These are phyloP conservation scores for Dolomedes plantarius DNA, from an alignment of 2,888 invertebrate species.

Conservation along the genomic window DNA sequence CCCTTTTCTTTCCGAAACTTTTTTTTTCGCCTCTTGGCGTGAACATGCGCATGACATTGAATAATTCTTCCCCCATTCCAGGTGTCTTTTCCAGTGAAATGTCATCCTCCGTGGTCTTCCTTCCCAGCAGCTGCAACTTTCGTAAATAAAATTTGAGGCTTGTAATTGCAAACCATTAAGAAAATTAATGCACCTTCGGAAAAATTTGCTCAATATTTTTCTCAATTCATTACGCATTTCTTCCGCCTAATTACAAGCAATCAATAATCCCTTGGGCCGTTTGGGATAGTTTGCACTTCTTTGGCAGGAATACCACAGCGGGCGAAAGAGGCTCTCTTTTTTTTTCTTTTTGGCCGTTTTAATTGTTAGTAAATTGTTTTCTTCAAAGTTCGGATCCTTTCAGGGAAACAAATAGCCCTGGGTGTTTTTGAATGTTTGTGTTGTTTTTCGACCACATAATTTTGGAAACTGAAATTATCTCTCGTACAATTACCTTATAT, in stretches of 20 bases:
- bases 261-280: not conserved
- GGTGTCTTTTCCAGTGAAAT: not conserved
- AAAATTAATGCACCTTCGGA: not conserved
- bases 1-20: not conserved
- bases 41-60: not conserved
- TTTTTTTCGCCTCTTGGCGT: not conserved
- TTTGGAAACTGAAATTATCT: too few species aligned
- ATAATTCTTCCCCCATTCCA: not conserved
- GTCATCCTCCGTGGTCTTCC: not conserved
- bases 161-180: not conserved
- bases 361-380: not conserved
- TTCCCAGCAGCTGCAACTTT: not conserved
- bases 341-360: not conserved
- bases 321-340: not conserved
- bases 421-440: not conserved
- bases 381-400: not conserved
- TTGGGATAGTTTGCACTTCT: not conserved
- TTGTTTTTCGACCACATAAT: not conserved
- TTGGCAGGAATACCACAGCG: not conserved
- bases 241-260: constrained; percentile 3
- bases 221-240: constrained; percentile 8
- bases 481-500: too few species aligned
- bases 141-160: not conserved
- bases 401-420: not conserved
- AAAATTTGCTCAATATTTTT: not conserved